phyloP scores from a whole-genome alignment of 2,113 vertebrate genomes.

The Tauraco erythrolophus region DNA sequence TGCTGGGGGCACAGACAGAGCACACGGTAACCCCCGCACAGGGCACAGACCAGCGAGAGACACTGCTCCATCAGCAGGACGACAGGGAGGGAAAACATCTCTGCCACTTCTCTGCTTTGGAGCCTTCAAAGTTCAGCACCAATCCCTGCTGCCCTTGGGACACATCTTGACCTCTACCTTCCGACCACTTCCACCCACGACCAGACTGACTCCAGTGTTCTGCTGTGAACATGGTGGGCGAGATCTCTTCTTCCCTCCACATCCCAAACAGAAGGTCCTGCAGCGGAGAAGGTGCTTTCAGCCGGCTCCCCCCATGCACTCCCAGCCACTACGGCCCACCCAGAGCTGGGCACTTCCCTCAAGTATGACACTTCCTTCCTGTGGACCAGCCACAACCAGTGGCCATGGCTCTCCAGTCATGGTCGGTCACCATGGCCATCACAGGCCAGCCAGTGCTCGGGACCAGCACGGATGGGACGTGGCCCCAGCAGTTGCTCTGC shows the following conservation, averaged over 20 bases:
- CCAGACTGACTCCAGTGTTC: accelerated
- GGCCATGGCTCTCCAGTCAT: neutral
- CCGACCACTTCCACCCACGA: neutral
- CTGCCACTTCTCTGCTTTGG: neutral
- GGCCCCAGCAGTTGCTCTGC: neutral
- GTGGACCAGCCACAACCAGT: neutral
- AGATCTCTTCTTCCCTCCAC: neutral
- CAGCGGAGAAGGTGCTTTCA: neutral
- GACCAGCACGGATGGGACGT: accelerated
- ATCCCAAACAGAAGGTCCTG: accelerated
- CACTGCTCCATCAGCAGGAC: neutral
- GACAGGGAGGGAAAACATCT: neutral
- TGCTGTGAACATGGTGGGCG: accelerated
- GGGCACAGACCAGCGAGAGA: neutral
- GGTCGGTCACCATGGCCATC: accelerated
- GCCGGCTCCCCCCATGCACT: accelerated
- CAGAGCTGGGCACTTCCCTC: neutral
- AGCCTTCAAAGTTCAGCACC: neutral
- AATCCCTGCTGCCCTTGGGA: neutral
- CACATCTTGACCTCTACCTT: neutral
- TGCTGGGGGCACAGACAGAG: neutral
- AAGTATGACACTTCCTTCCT: accelerated
- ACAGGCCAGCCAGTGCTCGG: accelerated
- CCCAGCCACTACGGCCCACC: accelerated
- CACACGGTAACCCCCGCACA: accelerated